A percentile compares a stretch with the other conserved stretches of the same genome.
phyloP scores from a whole-genome alignment of 2,888 invertebrate genomes.

The Polydesmus complanatus region DNA sequence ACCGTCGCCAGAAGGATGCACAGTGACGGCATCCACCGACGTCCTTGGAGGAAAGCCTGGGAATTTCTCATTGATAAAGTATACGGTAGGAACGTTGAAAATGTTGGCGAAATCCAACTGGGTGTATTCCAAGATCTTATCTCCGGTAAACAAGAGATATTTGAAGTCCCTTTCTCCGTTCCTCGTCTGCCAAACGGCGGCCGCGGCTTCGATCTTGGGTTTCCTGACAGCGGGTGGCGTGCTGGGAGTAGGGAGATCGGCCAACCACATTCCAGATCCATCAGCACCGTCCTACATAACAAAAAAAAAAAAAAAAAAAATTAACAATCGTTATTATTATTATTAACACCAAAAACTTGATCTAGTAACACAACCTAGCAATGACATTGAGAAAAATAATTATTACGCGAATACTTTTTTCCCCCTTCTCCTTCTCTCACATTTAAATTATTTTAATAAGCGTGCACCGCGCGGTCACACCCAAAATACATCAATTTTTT shows the following conservation, averaged over 20 bases:
- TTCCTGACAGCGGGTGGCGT: constrained; percentile 19
- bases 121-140: constrained; percentile 16
- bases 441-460: no score
- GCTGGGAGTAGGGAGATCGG: constrained; percentile 18
- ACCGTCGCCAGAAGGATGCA: constrained; percentile 19
- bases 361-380: no score
- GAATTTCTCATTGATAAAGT: constrained; percentile 18
- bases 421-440: no score
- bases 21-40: constrained; percentile 18
- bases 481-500: no score
- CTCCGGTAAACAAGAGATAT: constrained; percentile 18
- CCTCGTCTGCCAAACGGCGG: constrained; percentile 15
- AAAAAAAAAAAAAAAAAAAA: not conserved
- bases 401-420: no score
- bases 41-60: constrained; percentile 18
- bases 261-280: constrained; percentile 18
- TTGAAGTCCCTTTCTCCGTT: constrained; percentile 16
- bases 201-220: constrained; percentile 18
- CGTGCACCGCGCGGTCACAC: no score
- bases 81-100: constrained; percentile 17
- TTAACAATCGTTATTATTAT: no score
- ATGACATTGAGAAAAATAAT: no score
- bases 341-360: no score
- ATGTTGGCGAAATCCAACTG: constrained; percentile 18
- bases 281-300: constrained; percentile 5